These are phyloP conservation scores for Musca vetustissima DNA, from an alignment of 1,140 invertebrate genomes.

Conservation along the genomic window DNA sequence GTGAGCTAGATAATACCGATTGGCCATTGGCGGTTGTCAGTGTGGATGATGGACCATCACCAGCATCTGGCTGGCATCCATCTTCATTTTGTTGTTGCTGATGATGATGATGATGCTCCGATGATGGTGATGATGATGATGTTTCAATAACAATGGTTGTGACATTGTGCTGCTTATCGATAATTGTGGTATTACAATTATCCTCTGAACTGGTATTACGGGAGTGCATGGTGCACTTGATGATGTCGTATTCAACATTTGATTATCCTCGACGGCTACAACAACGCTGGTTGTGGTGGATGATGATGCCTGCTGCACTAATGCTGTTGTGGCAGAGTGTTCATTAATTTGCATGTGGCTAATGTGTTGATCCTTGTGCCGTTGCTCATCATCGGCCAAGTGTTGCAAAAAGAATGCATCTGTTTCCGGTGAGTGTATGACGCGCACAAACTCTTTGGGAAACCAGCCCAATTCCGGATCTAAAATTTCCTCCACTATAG, in stretches of 20 bases:
- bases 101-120: neutral
- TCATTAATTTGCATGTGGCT: neutral
- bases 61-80: neutral
- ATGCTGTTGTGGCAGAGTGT: neutral
- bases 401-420: slow-evolving; percentile 40
- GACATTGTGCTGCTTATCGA: slow-evolving; percentile 48
- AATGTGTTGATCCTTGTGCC: neutral
- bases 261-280: neutral
- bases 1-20: slow-evolving; percentile 20
- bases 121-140: slow-evolving; percentile 28
- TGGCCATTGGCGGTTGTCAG: slow-evolving; percentile 15
- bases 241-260: slow-evolving; percentile 22
- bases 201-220: slow-evolving; percentile 1
- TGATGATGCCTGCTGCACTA: neutral
- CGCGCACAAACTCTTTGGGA: slow-evolving; percentile 53
- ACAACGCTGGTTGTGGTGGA: neutral
- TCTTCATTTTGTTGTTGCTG: neutral
- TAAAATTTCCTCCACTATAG: slow-evolving; percentile 41
- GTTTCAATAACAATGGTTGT: slow-evolving; percentile 52
- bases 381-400: slow-evolving; percentile 12
- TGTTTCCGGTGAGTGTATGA: slow-evolving; percentile 44
- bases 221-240: slow-evolving; percentile 4
- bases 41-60: neutral
- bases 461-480: slow-evolving; percentile 53
- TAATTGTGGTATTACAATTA: slow-evolving; percentile 33